These are phyloP conservation scores for Deroplatys truncata DNA, from an alignment of 2,888 invertebrate species.

Conservation along the genomic window DNA sequence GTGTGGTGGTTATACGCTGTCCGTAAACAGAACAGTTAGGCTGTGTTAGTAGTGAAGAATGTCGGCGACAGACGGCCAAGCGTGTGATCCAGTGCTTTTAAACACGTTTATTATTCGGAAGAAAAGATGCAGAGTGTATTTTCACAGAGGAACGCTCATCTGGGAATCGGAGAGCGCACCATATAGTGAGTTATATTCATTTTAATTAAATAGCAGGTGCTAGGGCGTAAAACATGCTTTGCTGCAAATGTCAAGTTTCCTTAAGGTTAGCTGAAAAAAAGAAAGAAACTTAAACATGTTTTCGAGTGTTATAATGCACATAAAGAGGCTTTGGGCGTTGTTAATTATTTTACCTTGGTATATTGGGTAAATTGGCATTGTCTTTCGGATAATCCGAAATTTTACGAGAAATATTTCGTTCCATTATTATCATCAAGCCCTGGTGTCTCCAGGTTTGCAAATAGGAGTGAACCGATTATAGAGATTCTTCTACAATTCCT, in stretches of 20 bases:
- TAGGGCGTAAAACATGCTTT: neutral
- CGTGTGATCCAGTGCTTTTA: constrained; percentile 42
- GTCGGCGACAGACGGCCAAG: neutral
- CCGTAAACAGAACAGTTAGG: neutral
- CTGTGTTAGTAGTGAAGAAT: neutral
- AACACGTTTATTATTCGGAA: constrained; percentile 58
- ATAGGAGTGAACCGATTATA: neutral
- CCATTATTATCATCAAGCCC: neutral
- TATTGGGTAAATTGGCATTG: neutral
- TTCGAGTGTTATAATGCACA: too few species aligned
- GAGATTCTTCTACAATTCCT: too few species aligned
- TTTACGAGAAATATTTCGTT: neutral
- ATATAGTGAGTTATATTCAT: constrained; percentile 46
- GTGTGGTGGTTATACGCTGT: neutral
- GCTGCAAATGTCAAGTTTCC: neutral
- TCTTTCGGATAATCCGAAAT: neutral
- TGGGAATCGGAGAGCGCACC: constrained; percentile 59
- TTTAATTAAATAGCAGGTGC: neutral
- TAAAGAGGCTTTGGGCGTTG: too few species aligned
- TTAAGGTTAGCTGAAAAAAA: neutral
- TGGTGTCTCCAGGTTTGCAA: neutral
- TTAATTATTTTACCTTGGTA: neutral
- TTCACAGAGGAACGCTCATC: constrained; percentile 57
- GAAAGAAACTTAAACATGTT: neutral
- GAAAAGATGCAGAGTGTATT: constrained; percentile 58